Base-by-base conservation (phyloP, 2,113 vertebrate species). In the Clarias macrocephalus region DNA sequence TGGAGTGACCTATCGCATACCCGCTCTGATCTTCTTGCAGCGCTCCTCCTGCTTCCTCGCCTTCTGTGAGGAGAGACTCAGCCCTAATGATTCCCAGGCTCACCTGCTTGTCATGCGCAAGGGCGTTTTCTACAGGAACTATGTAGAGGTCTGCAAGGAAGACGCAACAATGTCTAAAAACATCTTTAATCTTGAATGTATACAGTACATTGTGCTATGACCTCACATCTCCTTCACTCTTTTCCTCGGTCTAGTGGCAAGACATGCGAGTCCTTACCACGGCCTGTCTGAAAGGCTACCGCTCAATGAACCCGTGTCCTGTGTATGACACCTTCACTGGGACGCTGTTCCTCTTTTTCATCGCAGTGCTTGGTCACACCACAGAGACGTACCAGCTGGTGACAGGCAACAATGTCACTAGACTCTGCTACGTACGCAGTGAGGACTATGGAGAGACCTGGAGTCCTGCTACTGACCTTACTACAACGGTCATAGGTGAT, bases 301-400 rank as follows among this genome's bases (percentile, higher is more conserved):
- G 98, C 0, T 99, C 98, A 0, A 99, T 99, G 98, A 99, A 99
- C 91, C 98, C 98, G 6, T 99, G 97, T 82, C 98, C 98, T 0
- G 95, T 99, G 89, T 98, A 96, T 0, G 97, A 99, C 0, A 94
- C 95, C 54, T 94, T 95, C 85, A 93, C 92, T 0, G 87, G 91
- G 11, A 87, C 89, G 0, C 56, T 99, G 21, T 97, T 97, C 93
- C 94, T 99, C 19, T 98, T 99, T 94, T 99, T 98, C 94, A 97
- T 98, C 86, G 97, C 97, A 0, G 96, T 99, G 13, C 87, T 92
- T 75, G 97, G 97, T 68, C 96, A 95, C 91, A 97, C 96, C 0
- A 94, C 97, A 0, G 98, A 99, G 91, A 91, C 95, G 5, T 95
- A 96, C 68, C 98, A 99, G 95, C 96, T 99, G 1, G 90, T 95